These are phyloP conservation scores for Rugalucina vietnamica DNA, from an alignment of 2,888 invertebrate genomes.

Conservation along the genomic window DNA sequence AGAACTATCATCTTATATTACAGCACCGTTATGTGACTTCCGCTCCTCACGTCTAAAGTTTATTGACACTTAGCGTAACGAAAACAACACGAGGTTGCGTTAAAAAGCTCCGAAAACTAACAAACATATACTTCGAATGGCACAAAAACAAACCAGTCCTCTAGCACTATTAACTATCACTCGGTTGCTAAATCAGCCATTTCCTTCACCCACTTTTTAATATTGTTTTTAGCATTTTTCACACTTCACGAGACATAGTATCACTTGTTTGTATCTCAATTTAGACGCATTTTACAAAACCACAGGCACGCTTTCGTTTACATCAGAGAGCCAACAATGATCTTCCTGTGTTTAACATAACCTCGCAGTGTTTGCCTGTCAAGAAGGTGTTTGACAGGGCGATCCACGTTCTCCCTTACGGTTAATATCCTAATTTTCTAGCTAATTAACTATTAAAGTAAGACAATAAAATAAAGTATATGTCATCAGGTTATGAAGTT, in stretches of 20 bases:
- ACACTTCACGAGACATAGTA: conserved; percentile 1
- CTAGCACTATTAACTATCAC: background rate
- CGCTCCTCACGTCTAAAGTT: background rate
- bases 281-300: background rate
- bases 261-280: conserved; percentile 25
- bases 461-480: too few relatives aligned
- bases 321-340: conserved; percentile 4
- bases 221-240: background rate
- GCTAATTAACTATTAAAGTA: background rate
- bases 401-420: background rate
- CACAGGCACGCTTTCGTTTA: conserved; percentile 14
- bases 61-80: background rate
- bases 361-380: background rate
- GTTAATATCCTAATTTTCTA: background rate
- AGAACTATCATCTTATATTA: background rate
- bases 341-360: conserved; percentile 21
- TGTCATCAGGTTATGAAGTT: background rate
- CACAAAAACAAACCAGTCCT: background rate
- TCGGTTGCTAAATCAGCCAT: background rate
- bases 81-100: background rate
- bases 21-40: background rate
- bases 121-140: background rate
- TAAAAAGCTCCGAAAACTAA: background rate
- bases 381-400: background rate
- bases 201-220: background rate